phyloP scores from a whole-genome alignment of 2,888 invertebrate genomes.

The Gonocerus acuteangulatus region DNA sequence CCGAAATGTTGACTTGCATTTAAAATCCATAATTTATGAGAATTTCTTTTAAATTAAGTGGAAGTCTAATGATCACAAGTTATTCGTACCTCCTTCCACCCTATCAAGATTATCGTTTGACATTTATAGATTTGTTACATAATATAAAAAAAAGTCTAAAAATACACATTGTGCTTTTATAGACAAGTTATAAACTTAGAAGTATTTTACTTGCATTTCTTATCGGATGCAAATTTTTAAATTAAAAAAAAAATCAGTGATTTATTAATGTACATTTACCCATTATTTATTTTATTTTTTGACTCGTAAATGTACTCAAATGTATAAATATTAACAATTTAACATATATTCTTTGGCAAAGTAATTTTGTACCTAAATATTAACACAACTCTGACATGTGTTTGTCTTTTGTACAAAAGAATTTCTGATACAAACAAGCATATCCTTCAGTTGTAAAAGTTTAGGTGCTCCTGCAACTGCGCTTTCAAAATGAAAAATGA shows the following conservation, averaged over 20 bases:
- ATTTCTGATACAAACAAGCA: slow-evolving; percentile 15
- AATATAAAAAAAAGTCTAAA: slow-evolving; percentile 7
- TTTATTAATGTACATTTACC: not conserved
- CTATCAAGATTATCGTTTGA: too few relatives aligned
- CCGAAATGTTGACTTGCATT: too few relatives aligned
- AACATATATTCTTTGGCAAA: slow-evolving; percentile 23
- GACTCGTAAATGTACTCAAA: slow-evolving; percentile 16
- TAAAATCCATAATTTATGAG: too few relatives aligned
- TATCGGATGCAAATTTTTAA: slow-evolving; percentile 1
- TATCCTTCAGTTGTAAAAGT: not conserved
- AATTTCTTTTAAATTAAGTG: too few relatives aligned
- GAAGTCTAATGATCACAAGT: too few relatives aligned
- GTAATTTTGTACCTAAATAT: slow-evolving; percentile 22
- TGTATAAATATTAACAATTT: slow-evolving; percentile 23
- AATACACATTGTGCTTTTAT: slow-evolving; percentile 5
- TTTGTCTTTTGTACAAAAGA: not conserved
- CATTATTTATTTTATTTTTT: slow-evolving; percentile 3
- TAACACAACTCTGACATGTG: not conserved
- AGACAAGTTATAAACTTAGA: not conserved
- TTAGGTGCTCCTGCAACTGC: slow-evolving; percentile 5
- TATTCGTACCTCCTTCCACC: too few relatives aligned
- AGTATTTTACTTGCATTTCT: not conserved
- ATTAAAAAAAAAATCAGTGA: not conserved
- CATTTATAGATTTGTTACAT: not conserved
- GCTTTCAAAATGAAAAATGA: slow-evolving; percentile 10